These are phyloP conservation scores for Vespertilio murinus DNA, from an alignment of 2,797 vertebrate species.

Conservation along the genomic window DNA sequence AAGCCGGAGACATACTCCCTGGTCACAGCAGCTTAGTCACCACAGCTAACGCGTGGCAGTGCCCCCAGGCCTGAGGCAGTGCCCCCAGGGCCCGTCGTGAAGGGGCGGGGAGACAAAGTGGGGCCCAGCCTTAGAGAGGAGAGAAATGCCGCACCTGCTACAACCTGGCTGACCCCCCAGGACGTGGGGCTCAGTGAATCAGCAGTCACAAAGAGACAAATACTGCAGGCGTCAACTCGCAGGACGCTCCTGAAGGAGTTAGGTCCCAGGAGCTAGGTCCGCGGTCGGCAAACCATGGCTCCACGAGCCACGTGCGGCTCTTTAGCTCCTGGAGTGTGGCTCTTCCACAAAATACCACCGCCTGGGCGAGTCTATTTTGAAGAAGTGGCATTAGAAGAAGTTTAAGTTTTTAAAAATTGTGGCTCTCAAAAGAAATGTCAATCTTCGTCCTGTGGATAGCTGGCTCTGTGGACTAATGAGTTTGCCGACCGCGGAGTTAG, in stretches of 20 bases:
- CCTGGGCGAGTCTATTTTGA: too few relatives aligned
- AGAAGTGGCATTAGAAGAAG: too few relatives aligned
- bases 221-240: background rate
- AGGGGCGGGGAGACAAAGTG: background rate
- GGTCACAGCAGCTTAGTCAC: background rate
- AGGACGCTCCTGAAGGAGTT: background rate
- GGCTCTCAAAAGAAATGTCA: too few relatives aligned
- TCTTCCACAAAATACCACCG: too few relatives aligned
- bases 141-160: background rate
- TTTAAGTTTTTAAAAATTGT: too few relatives aligned
- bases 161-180: background rate
- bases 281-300: too few relatives aligned
- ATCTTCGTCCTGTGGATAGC: too few relatives aligned
- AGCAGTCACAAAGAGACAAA: background rate
- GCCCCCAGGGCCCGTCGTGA: rapidly evolving
- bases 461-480: too few relatives aligned
- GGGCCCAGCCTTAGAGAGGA: background rate
- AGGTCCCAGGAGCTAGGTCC: background rate
- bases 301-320: too few relatives aligned
- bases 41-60: rapidly evolving
- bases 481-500: background rate
- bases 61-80: too few relatives aligned
- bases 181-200: background rate
- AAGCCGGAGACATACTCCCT: background rate
- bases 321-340: too few relatives aligned